Conservation (phyloP, 2,113 vertebrate genomes). For the Aleadryas rufinucha region DNA sequence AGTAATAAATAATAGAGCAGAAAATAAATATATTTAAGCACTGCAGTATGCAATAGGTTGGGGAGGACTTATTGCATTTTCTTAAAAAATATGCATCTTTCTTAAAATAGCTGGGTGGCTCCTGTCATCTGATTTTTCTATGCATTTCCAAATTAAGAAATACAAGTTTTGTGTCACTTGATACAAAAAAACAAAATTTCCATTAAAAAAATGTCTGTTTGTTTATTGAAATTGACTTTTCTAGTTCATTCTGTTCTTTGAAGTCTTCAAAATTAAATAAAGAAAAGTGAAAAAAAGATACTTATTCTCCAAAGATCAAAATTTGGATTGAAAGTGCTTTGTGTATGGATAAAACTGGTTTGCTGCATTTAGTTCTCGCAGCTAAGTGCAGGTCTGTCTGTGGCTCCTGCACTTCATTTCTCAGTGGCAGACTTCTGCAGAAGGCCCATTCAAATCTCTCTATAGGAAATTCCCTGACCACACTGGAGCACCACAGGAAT, state of each 20-base stretch:
- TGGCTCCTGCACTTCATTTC: not conserved
- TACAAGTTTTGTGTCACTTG: not conserved
- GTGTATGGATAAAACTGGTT: not conserved
- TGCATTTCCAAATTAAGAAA: not conserved
- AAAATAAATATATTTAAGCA: conserved; percentile 30
- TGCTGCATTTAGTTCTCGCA: not conserved
- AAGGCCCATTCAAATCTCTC: not conserved
- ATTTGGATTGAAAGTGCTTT: not conserved
- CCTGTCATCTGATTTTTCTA: not conserved
- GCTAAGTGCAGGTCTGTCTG: not conserved
- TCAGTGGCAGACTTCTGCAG: not conserved
- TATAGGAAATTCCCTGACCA: not conserved
- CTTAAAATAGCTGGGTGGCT: not conserved
- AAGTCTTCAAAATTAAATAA: not conserved
- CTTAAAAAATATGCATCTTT: not conserved
- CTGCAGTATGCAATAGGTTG: not conserved
- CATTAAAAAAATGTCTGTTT: not conserved
- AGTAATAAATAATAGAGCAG: conserved; percentile 37
- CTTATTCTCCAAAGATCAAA: not conserved
- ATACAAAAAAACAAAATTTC: not conserved
- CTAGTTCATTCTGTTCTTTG: not conserved
- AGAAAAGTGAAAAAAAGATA: too few species aligned
- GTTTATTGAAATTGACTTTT: not conserved
- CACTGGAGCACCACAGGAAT: not conserved
- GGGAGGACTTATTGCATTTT: not conserved